These are phyloP conservation scores for Styela plicata DNA, from an alignment of 23 tunicate species.

Conservation along the genomic window DNA sequence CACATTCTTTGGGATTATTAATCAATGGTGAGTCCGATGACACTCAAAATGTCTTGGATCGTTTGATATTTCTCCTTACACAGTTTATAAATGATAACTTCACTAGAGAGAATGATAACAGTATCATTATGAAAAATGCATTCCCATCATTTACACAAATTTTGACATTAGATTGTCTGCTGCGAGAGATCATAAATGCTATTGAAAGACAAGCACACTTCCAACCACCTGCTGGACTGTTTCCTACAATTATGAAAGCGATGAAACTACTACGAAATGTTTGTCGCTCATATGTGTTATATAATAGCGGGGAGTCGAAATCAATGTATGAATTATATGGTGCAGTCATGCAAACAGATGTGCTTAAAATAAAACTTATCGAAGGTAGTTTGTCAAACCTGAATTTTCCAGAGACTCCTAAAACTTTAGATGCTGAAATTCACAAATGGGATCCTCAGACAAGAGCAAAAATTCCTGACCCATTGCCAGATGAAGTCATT, in stretches of 20 bases:
- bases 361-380: background rate
- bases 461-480: background rate
- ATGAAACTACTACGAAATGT: background rate
- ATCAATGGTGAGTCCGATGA: background rate
- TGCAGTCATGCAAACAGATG: background rate
- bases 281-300: background rate
- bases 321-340: background rate
- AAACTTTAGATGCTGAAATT: background rate
- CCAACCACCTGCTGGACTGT: background rate
- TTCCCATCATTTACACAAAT: conserved; percentile 11
- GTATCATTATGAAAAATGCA: background rate
- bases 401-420: background rate
- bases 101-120: background rate
- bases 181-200: background rate
- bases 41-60: background rate
- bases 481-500: background rate
- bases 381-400: background rate
- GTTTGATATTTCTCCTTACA: background rate
- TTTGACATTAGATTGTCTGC: background rate
- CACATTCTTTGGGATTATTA: background rate
- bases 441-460: conserved; percentile 2
- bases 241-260: background rate
- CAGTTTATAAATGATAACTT: background rate
- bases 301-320: background rate
- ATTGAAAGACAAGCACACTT: background rate